These are phyloP conservation scores for Tympanoctomys barrerae DNA, from an alignment of 2,797 vertebrate species.

Conservation along the genomic window DNA sequence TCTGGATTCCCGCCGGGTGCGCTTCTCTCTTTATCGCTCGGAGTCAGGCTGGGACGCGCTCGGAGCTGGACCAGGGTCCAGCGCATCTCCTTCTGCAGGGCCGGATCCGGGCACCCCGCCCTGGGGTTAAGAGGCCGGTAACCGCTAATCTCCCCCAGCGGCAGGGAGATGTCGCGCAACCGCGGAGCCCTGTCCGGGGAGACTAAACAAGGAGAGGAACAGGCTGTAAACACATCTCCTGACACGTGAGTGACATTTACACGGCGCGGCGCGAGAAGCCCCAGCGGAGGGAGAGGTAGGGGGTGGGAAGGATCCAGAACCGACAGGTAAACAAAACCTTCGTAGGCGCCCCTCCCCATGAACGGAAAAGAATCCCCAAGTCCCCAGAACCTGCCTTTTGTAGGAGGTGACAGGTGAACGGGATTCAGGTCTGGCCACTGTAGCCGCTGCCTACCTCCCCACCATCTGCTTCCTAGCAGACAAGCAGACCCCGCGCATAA, in stretches of 20 bases:
- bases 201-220: slow-evolving; percentile 86
- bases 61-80: neutral
- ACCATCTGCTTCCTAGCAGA: slow-evolving; percentile 91
- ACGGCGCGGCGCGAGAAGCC: slow-evolving; percentile 84
- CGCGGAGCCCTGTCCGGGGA: slow-evolving; percentile 84
- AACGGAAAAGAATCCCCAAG: slow-evolving; percentile 80
- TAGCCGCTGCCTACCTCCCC: slow-evolving; percentile 89
- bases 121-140: slow-evolving; percentile 73
- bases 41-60: slow-evolving; percentile 5
- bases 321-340: slow-evolving; percentile 36
- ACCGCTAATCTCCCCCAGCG: slow-evolving; percentile 84
- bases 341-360: neutral
- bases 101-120: neutral
- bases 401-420: slow-evolving; percentile 92
- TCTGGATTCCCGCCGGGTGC: neutral
- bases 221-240: slow-evolving; percentile 88
- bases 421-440: slow-evolving; percentile 89
- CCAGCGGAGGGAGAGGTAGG: slow-evolving; percentile 73
- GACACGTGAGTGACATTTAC: slow-evolving; percentile 89
- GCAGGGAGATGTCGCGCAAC: slow-evolving; percentile 79
- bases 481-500: slow-evolving; percentile 90
- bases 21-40: neutral
- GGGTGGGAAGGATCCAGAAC: neutral
- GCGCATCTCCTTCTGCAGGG: neutral
- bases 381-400: slow-evolving; percentile 87